Conservation (phyloP, 1,140 invertebrate genomes). For the Zaprionus taronus region DNA sequence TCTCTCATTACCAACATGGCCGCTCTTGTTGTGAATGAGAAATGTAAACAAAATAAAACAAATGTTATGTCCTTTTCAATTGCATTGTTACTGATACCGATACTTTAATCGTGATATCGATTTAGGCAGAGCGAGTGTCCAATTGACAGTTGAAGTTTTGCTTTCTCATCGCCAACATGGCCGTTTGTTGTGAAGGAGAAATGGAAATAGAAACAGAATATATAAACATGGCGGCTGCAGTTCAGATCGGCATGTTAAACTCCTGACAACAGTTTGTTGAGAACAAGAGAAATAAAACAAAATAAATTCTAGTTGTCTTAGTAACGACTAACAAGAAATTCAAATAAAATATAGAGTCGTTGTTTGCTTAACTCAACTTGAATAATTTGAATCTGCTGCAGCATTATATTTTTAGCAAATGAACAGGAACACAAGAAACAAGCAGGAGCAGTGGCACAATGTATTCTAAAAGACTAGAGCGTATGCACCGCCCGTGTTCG, state of each 20-base stretch:
- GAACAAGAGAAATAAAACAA: conserved; percentile 9
- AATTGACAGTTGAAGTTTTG: conserved; percentile 1
- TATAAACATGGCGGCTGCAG: not conserved
- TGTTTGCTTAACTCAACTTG: conserved; percentile 10
- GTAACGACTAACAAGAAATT: conserved; percentile 53
- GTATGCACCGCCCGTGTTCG: conserved; percentile 73
- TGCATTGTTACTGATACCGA: no score
- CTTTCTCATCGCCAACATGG: not conserved
- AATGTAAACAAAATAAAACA: not conserved
- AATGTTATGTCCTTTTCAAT: no score
- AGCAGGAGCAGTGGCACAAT: conserved; percentile 36
- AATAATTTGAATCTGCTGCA: not conserved
- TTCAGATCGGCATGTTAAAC: not conserved
- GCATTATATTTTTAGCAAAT: conserved; percentile 35
- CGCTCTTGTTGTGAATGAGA: no score
- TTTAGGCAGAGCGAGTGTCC: not conserved
- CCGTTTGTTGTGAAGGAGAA: not conserved
- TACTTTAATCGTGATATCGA: no score
- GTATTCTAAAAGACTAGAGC: conserved; percentile 67
- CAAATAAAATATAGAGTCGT: conserved; percentile 25
- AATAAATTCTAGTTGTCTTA: conserved; percentile 55
- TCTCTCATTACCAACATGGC: not conserved
- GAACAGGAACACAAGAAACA: conserved; percentile 4
- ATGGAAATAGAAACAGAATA: not conserved
- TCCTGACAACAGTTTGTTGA: conserved; percentile 10